phyloP scores from a whole-genome alignment of 2,888 invertebrate species.

The Nebria brevicollis region DNA sequence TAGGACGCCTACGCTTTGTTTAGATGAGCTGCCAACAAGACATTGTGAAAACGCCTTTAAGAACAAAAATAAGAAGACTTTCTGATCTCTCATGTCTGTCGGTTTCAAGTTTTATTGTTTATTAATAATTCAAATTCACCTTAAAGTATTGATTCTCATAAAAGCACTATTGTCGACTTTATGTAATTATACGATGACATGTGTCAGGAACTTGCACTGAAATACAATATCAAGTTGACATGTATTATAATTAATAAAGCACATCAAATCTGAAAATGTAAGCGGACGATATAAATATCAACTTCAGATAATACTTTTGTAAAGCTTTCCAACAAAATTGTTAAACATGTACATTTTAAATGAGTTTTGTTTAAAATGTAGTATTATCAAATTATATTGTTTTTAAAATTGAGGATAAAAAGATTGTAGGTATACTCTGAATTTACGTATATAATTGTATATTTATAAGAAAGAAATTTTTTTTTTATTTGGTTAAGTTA shows the following conservation, averaged over 20 bases:
- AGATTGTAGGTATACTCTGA: too few species aligned
- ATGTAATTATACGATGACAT: background rate
- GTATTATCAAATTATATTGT: background rate
- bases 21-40: conserved; percentile 6
- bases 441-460: too few species aligned
- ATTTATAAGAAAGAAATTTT: too few species aligned
- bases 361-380: background rate
- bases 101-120: background rate
- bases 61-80: background rate
- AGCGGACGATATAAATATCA: background rate
- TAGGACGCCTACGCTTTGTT: conserved; percentile 8
- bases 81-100: background rate
- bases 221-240: background rate
- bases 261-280: background rate
- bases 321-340: background rate
- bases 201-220: background rate
- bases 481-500: too few species aligned
- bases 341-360: background rate
- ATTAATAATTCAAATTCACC: background rate
- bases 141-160: background rate
- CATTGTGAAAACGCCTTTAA: background rate
- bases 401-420: background rate
- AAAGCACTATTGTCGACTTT: background rate
- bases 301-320: background rate
- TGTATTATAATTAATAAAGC: background rate